phyloP scores from a whole-genome alignment of 2,888 invertebrate genomes.

The Campaea margaritaria region DNA sequence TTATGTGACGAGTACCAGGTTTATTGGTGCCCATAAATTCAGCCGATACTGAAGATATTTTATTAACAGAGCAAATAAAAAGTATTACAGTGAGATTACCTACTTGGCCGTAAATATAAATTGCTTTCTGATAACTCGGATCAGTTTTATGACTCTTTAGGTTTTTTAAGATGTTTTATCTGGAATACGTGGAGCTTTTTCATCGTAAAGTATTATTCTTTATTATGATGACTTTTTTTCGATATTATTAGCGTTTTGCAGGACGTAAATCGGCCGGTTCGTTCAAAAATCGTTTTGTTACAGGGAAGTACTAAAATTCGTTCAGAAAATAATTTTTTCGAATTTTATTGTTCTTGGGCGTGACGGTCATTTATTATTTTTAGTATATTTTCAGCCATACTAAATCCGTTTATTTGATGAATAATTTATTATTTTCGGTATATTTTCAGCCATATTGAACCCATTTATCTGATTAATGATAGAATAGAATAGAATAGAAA shows the following conservation, averaged over 20 bases:
- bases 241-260: conserved; percentile 18
- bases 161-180: conserved; percentile 40
- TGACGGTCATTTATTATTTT: neutral
- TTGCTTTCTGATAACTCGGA: conserved; percentile 52
- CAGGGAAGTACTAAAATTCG: neutral
- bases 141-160: conserved; percentile 44
- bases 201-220: conserved; percentile 30
- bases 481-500: no score
- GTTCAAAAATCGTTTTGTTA: no score
- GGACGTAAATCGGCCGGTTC: no score
- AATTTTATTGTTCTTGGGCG: no score
- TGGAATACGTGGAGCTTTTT: conserved; percentile 36
- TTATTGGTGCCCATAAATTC: conserved; percentile 71
- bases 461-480: no score
- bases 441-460: conserved; percentile 6
- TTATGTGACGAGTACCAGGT: conserved; percentile 73
- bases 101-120: conserved; percentile 61
- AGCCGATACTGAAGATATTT: conserved; percentile 60
- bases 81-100: conserved; percentile 53
- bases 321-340: no score
- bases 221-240: conserved; percentile 34
- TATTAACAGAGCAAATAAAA: conserved; percentile 74
- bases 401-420: no score
- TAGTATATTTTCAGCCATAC: conserved; percentile 2
- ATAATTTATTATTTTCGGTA: neutral